Conservation (phyloP, 2,113 vertebrate species). For the Eurystomus gularis region DNA sequence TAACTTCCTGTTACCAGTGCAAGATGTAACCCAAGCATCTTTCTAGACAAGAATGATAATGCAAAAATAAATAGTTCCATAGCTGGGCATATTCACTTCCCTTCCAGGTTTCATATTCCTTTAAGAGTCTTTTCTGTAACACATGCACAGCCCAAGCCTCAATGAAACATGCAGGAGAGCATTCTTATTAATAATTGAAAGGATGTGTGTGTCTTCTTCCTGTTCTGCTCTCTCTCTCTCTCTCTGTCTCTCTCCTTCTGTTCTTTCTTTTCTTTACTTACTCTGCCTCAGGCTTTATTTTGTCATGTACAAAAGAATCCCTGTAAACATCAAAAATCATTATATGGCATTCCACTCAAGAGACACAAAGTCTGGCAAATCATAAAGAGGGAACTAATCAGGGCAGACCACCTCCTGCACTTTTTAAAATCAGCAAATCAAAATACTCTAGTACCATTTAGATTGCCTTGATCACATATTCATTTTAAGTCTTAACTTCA, state of each 20-base stretch:
- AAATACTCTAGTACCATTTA: neutral
- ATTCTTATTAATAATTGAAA: neutral
- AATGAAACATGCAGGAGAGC: neutral
- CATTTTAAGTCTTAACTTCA: neutral
- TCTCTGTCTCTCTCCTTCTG: neutral
- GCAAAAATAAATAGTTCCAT: neutral
- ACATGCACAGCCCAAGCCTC: neutral
- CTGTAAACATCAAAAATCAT: neutral
- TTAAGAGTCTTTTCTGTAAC: neutral
- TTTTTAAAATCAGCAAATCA: neutral
- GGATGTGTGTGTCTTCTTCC: neutral
- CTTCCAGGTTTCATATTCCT: neutral
- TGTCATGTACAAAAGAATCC: neutral
- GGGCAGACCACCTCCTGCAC: neutral
- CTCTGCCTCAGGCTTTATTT: neutral
- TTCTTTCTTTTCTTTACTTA: neutral
- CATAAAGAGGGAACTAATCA: neutral
- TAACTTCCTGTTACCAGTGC: neutral
- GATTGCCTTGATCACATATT: neutral
- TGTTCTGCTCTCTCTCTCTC: neutral
- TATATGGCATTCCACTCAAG: neutral
- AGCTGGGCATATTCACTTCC: neutral
- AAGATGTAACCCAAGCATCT: neutral
- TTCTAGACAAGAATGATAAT: neutral
- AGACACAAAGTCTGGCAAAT: neutral